A percentile compares a stretch with the other conserved stretches of the same genome.
phyloP scores from a whole-genome alignment of 2,888 invertebrate genomes.

The Nesidiocoris tenuis region DNA sequence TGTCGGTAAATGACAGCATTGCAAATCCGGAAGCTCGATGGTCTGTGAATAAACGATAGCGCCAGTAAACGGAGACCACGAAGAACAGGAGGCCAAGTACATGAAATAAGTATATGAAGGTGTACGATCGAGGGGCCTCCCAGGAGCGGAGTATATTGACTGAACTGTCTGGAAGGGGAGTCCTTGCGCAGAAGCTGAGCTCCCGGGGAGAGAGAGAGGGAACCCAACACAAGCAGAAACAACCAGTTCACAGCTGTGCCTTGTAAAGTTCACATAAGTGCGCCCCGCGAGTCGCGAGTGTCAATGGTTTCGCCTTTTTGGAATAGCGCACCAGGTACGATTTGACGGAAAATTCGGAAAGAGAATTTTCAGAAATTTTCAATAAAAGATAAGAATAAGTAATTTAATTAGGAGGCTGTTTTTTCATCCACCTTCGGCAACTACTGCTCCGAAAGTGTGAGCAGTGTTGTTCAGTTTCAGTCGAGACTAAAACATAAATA shows the following conservation, averaged over 20 bases:
- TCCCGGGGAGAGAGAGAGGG: not conserved
- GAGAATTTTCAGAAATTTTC: not conserved
- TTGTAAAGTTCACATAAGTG: constrained; percentile 32
- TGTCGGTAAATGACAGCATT: not conserved
- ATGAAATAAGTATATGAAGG: no score
- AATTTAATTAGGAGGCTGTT: no score
- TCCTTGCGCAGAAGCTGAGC: constrained; percentile 36
- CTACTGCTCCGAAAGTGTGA: no score
- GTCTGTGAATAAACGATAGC: not conserved
- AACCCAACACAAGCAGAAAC: constrained; percentile 13
- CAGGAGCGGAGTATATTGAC: constrained; percentile 35
- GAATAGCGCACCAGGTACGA: constrained; percentile 38
- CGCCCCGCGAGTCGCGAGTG: constrained; percentile 28
- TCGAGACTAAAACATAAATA: no score
- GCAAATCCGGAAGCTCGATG: not conserved
- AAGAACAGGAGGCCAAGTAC: not conserved
- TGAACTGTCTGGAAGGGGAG: constrained; percentile 1
- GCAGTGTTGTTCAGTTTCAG: no score
- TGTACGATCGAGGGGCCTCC: not conserved
- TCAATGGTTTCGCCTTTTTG: constrained; percentile 43
- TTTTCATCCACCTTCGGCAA: no score
- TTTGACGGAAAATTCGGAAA: not conserved
- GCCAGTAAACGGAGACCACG: not conserved
- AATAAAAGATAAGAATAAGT: no score
- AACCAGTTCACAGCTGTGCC: constrained; percentile 45